A percentile compares a stretch with the other conserved stretches of the same genome.
Evolutionary conservation across 2,113 vertebrate genomes (phyloP).

Genomic region (Peromyscus polionotus): DNA sequence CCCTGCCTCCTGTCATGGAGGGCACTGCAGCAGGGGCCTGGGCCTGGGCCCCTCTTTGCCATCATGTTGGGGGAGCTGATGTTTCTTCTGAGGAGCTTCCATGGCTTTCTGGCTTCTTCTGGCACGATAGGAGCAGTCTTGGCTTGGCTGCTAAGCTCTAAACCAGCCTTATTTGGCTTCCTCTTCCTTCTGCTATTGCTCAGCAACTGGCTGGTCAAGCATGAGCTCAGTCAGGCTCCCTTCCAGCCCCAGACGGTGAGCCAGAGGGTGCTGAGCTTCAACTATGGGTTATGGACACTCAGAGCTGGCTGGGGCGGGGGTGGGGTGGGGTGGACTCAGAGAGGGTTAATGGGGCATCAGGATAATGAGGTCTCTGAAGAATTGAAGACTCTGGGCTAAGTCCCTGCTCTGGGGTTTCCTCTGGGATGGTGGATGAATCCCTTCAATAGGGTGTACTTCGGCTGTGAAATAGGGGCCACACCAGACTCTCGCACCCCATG

Average conservation of each 20-base stretch:
- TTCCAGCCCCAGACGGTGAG: conserved; percentile 64
- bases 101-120: conserved; percentile 55
- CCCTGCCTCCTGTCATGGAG: conserved; percentile 56
- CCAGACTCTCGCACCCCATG: not conserved
- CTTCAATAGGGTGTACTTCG: not conserved
- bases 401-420: not conserved
- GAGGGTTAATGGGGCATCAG: not conserved
- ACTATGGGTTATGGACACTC: not conserved
- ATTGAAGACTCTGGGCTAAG: not conserved
- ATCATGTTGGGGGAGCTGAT: conserved; percentile 66
- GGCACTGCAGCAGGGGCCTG: conserved; percentile 44
- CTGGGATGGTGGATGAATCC: not conserved
- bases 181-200: conserved; percentile 78
- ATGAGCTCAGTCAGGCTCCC: conserved; percentile 37
- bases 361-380: not conserved
- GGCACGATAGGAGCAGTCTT: conserved; percentile 36
- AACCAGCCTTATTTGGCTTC: conserved; percentile 72
- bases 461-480: not conserved
- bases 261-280: not conserved
- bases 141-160: conserved; percentile 73
- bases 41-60: conserved; percentile 38
- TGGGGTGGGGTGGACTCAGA: too few relatives aligned
- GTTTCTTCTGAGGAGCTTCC: conserved; percentile 52
- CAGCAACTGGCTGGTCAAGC: conserved; percentile 81
- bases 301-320: not conserved